These are phyloP conservation scores for Tuta absoluta DNA, from an alignment of 2,888 invertebrate genomes.

Conservation along the genomic window DNA sequence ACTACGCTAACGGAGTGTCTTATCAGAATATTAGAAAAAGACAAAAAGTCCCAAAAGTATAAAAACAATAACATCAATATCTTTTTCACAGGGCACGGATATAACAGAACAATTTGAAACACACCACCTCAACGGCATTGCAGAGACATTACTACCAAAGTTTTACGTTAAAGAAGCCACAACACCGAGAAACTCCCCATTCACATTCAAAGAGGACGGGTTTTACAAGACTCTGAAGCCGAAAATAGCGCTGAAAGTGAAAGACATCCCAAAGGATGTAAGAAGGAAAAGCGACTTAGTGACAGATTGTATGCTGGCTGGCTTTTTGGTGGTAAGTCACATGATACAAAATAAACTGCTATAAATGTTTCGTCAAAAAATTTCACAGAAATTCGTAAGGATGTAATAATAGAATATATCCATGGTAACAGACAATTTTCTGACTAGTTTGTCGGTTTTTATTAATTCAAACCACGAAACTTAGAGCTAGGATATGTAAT, in stretches of 20 bases:
- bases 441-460: no score
- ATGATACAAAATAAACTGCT: no score
- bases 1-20: no score
- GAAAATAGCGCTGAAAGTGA: conserved; percentile 78
- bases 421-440: no score
- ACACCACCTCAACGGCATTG: conserved; percentile 80
- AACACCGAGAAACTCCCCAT: conserved; percentile 84
- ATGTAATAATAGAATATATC: no score
- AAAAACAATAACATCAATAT: no score
- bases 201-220: conserved; percentile 87
- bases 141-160: conserved; percentile 83
- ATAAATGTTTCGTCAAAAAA: no score
- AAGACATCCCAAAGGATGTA: conserved; percentile 69
- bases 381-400: no score
- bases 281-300: conserved; percentile 61
- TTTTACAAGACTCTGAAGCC: conserved; percentile 88
- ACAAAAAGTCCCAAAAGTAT: no score
- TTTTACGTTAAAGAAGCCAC: conserved; percentile 84
- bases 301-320: conserved; percentile 53
- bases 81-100: conserved; percentile 79
- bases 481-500: no score
- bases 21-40: no score
- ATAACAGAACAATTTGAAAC: conserved; percentile 84
- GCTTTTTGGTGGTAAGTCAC: conserved; percentile 49
- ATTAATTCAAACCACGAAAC: no score